These are phyloP conservation scores for Ophiodon elongatus DNA, from an alignment of 2,113 vertebrate genomes.

Conservation along the genomic window DNA sequence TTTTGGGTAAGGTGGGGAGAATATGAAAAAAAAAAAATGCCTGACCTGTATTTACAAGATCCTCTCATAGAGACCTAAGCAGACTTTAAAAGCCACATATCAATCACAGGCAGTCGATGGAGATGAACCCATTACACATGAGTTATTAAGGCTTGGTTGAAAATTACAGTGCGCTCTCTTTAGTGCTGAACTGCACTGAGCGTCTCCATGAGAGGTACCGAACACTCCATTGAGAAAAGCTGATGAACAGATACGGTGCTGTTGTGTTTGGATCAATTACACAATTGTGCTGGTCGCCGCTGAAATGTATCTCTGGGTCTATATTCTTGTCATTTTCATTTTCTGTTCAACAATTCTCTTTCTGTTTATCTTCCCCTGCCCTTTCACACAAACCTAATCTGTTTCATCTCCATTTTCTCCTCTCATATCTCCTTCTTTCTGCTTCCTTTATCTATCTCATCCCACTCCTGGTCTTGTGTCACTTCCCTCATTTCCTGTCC, in stretches of 20 bases:
- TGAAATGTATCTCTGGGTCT: slow-evolving; percentile 57
- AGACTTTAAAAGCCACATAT: slow-evolving; percentile 82
- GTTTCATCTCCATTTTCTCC: slow-evolving; percentile 43
- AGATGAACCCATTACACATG: slow-evolving; percentile 82
- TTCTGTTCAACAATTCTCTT: slow-evolving; percentile 1
- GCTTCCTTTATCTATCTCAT: slow-evolving; percentile 55
- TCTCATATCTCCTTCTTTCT: slow-evolving; percentile 30
- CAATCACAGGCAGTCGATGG: slow-evolving; percentile 77
- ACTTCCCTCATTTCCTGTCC: slow-evolving; percentile 50
- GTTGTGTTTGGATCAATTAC: slow-evolving; percentile 75
- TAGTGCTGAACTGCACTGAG: slow-evolving; percentile 78
- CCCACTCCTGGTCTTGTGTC: slow-evolving; percentile 19
- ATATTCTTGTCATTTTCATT: slow-evolving; percentile 56
- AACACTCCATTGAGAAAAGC: slow-evolving; percentile 71
- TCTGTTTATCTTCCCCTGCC: slow-evolving; percentile 20
- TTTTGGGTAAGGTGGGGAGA: not conserved
- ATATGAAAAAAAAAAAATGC: slow-evolving; percentile 76
- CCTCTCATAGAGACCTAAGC: slow-evolving; percentile 80
- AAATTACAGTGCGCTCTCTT: slow-evolving; percentile 77
- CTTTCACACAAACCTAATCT: slow-evolving; percentile 48
- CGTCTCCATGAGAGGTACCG: slow-evolving; percentile 69
- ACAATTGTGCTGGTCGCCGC: slow-evolving; percentile 62
- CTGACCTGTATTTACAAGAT: slow-evolving; percentile 82
- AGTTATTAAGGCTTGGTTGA: slow-evolving; percentile 81
- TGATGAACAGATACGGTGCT: slow-evolving; percentile 75